Percentiles rank a stretch among this genome's conserved stretches.
phyloP scores from a whole-genome alignment of 1,140 invertebrate species.

The Nymphalis io region DNA sequence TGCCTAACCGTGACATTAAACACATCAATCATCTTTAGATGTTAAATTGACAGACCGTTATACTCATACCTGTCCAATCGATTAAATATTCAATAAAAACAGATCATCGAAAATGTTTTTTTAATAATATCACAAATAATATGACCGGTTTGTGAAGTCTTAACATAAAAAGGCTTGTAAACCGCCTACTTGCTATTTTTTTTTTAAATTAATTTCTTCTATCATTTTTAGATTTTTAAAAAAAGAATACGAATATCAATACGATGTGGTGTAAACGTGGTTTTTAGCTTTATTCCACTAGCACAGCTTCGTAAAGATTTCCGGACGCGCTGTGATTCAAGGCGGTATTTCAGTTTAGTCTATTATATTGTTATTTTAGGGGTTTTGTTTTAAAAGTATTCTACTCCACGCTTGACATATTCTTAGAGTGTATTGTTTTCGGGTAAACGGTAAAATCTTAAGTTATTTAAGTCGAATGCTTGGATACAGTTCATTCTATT shows the following conservation, averaged over 20 bases:
- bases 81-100: too few relatives aligned
- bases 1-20: too few relatives aligned
- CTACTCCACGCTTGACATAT: conserved; percentile 21
- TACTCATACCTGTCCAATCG: too few relatives aligned
- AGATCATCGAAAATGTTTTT: too few relatives aligned
- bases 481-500: background rate
- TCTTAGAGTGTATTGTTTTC: conserved; percentile 34
- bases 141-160: too few relatives aligned
- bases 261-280: conserved; percentile 13
- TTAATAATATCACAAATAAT: too few relatives aligned
- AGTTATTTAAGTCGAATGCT: conserved; percentile 5
- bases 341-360: conserved; percentile 34
- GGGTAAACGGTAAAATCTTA: conserved; percentile 2
- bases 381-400: conserved; percentile 40
- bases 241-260: background rate
- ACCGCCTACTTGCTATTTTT: too few relatives aligned
- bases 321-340: conserved; percentile 34
- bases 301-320: conserved; percentile 35
- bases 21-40: too few relatives aligned
- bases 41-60: too few relatives aligned
- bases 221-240: too few relatives aligned
- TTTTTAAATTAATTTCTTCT: too few relatives aligned
- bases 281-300: conserved; percentile 23
- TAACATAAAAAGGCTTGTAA: too few relatives aligned
- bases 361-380: conserved; percentile 36